Evolutionary conservation across 2,888 invertebrate genomes (phyloP).

Genomic region (Serrognathus titanus): DNA sequence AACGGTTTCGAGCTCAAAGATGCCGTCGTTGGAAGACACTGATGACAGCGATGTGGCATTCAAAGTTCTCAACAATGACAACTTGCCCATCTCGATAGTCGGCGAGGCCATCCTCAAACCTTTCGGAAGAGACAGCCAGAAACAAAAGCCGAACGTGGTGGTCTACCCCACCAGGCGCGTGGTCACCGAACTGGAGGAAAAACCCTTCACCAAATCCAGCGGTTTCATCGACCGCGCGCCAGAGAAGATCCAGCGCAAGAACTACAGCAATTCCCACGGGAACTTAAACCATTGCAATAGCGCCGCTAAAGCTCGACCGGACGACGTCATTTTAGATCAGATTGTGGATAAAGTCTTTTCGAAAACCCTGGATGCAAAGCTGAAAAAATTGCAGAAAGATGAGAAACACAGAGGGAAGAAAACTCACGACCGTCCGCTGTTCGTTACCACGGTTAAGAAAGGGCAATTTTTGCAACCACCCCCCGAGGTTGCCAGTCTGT

Average conservation of each 20-base stretch:
- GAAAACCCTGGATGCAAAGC: conserved; percentile 67
- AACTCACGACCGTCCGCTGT: conserved; percentile 41
- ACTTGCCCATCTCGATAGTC: conserved; percentile 41
- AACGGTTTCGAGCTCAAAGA: conserved; percentile 20
- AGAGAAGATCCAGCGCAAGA: conserved; percentile 41
- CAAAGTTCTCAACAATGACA: conserved; percentile 47
- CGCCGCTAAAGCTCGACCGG: conserved; percentile 38
- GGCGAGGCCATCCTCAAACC: conserved; percentile 45
- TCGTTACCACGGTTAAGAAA: conserved; percentile 76
- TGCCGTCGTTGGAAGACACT: conserved; percentile 33
- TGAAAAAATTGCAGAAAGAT: conserved; percentile 65
- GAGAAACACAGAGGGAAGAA: conserved; percentile 31
- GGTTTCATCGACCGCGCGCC: conserved; percentile 33
- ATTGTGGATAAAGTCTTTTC: conserved; percentile 58
- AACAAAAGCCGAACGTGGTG: conserved; percentile 54
- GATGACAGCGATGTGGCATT: conserved; percentile 45
- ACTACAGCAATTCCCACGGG: conserved; percentile 49
- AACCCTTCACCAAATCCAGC: conserved; percentile 43
- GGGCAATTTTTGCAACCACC: conserved; percentile 79
- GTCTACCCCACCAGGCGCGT: conserved; percentile 54
- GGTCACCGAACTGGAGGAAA: conserved; percentile 38
- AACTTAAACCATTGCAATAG: conserved; percentile 44
- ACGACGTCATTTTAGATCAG: conserved; percentile 30
- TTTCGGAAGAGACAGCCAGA: conserved; percentile 40
- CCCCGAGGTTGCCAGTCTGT: conserved; percentile 63